These are phyloP conservation scores for Plotosus lineatus DNA, from an alignment of 2,113 vertebrate genomes.

Conservation along the genomic window DNA sequence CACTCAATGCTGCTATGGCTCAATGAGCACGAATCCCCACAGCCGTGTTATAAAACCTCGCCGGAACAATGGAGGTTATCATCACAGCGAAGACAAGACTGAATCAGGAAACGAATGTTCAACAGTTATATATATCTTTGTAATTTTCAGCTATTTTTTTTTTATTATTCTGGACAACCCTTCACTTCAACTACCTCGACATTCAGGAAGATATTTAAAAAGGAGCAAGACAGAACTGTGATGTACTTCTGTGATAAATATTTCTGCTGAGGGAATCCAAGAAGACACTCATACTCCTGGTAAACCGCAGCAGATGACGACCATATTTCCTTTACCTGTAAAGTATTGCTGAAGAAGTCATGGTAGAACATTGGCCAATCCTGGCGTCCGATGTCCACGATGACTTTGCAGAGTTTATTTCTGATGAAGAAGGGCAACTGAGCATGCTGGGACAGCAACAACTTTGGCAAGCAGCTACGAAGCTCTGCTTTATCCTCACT, in stretches of 20 bases:
- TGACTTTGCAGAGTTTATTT: constrained; percentile 98
- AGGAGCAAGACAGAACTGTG: neutral
- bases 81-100: neutral
- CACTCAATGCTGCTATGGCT: neutral
- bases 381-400: constrained; percentile 95
- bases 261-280: neutral
- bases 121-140: neutral
- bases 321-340: constrained; percentile 80
- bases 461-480: constrained; percentile 93
- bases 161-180: neutral
- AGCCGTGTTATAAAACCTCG: neutral
- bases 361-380: constrained; percentile 99
- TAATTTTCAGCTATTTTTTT: neutral
- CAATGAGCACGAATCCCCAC: neutral
- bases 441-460: constrained; percentile 92
- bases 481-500: constrained; percentile 98
- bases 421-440: constrained; percentile 94
- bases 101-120: neutral
- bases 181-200: neutral
- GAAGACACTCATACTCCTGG: neutral
- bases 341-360: constrained; percentile 96
- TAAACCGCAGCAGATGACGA: neutral
- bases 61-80: neutral
- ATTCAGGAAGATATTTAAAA: neutral
- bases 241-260: neutral